phyloP scores from a whole-genome alignment of 2,113 vertebrate species.

The Machaerirhynchus nigripectus region DNA sequence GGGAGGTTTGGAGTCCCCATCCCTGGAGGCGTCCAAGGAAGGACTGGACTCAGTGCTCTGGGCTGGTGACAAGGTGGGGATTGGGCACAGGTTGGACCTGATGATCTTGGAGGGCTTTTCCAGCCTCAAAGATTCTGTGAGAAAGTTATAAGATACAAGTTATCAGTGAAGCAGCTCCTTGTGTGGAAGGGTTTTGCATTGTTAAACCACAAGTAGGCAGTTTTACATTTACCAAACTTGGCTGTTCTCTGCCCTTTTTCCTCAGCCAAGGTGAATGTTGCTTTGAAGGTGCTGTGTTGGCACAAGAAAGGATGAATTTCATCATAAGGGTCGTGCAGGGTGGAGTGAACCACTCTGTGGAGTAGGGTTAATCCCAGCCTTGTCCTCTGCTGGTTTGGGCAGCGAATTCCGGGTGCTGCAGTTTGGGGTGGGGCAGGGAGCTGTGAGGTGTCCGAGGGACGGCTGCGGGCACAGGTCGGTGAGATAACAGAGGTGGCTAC shows the following conservation, averaged over 20 bases:
- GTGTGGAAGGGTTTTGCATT: background rate
- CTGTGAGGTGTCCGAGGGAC: rapidly evolving
- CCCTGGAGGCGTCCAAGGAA: background rate
- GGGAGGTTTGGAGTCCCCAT: background rate
- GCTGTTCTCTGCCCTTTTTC: background rate
- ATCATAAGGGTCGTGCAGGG: background rate
- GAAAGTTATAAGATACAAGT: background rate
- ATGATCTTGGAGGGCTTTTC: background rate
- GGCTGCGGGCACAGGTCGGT: rapidly evolving
- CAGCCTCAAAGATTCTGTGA: background rate
- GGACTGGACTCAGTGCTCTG: background rate
- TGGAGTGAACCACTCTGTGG: background rate
- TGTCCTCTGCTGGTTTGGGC: background rate
- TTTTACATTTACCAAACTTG: background rate
- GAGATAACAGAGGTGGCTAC: background rate
- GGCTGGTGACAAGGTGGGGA: background rate
- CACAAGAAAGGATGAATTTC: background rate
- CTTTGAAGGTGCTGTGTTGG: background rate
- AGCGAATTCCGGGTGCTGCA: background rate
- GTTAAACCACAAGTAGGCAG: background rate
- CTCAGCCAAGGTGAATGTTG: rapidly evolving
- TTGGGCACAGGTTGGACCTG: background rate
- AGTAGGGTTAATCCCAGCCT: background rate
- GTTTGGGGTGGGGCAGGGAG: background rate
- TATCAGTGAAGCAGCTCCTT: background rate